A percentile compares a stretch with the other conserved stretches of the same genome.
phyloP scores from a whole-genome alignment of 2,888 invertebrate species.

The Smittia sp. region DNA sequence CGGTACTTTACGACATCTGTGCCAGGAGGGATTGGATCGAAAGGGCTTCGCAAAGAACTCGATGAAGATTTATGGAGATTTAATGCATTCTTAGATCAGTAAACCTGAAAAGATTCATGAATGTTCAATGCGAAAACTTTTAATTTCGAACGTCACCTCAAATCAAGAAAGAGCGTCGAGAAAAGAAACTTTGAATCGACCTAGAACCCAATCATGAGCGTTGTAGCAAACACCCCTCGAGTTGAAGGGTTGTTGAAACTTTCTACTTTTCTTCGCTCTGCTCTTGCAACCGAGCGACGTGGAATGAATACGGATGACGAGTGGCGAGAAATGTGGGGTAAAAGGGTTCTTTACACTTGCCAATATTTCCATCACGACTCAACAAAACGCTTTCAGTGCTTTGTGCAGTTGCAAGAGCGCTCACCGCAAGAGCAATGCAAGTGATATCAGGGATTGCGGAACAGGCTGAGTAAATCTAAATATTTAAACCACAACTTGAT shows the following conservation, averaged over 20 bases:
- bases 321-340: neutral
- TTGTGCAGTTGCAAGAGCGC: neutral
- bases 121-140: no score
- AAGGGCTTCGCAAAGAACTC: no score
- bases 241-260: conserved; percentile 31
- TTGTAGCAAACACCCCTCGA: neutral
- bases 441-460: neutral
- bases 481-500: no score
- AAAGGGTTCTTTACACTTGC: conserved; percentile 24
- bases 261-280: neutral
- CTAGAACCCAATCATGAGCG: neutral
- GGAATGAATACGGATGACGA: neutral
- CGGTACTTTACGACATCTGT: no score
- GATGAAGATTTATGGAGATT: no score
- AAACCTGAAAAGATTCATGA: no score
- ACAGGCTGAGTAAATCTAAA: neutral
- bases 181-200: neutral
- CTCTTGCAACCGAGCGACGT: neutral
- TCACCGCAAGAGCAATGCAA: neutral
- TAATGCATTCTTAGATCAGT: no score
- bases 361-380: conserved; percentile 28
- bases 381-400: neutral
- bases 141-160: no score
- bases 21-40: no score
- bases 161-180: neutral